Evolutionary conservation across 1,140 invertebrate species (phyloP), one percentile per base, ranked within the genome.

Genomic region (Orius laevigatus): DNA sequence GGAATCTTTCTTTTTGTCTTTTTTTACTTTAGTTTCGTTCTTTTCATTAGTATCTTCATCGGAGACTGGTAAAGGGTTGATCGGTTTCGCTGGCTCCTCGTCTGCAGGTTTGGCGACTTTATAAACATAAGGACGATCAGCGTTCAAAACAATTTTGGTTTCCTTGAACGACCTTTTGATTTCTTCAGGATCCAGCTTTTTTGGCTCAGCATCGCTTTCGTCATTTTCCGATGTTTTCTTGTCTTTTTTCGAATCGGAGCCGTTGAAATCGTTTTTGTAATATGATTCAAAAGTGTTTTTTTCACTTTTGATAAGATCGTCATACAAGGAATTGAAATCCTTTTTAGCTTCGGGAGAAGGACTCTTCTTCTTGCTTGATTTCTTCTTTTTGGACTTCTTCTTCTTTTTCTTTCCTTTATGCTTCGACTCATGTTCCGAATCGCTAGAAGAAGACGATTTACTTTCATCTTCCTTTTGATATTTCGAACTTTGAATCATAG

Each of bases 21-120:
- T 63, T 58, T 0, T 51, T 33, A 5, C 55, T 57, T n/a, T 15
- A 72, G 67, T 55, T 73, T 64, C 53, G 73, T 75, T 46, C 66
- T 71, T 2, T 72, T 71, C 46, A 67, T 61, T 25, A 73, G 67
- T 56, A 70, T 65, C 10, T 69, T 62, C 38, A 71, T 43, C 41
- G 11, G 25, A 25, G 8, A 25, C 25, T 8, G 25, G 25, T 25
- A 25, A 8, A 25, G 25, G 25, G 25, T 25, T 25, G 25, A 8
- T 4, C 8, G 25, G 25, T 25, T 25, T 25, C 8, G 3, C 25
- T 25, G 25, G 25, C 8, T 3, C 25, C 25, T 25, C 25, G 3
- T 25, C 25, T 25, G 25, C 25, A 25, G 25, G 25, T 8, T 25
- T 25, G 25, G 25, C 25, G 3, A 25, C 25, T 25, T 25, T 25